Percentiles rank a stretch among this genome's conserved stretches.
Evolutionary conservation across 2,888 invertebrate species (phyloP).

Genomic region (Agrochola circellaris): DNA sequence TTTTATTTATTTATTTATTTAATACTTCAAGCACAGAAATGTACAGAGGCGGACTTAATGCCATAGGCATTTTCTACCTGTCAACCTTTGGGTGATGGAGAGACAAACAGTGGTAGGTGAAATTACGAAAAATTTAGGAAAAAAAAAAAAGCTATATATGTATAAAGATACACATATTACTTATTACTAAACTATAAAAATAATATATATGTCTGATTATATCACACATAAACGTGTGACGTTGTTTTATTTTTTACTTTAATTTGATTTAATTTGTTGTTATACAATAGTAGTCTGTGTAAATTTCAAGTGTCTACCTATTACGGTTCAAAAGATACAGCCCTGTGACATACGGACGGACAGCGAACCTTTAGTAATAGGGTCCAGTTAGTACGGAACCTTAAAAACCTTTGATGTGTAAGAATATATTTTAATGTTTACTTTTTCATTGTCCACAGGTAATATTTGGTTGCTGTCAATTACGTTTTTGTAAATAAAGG

Average conservation of each 20-base stretch:
- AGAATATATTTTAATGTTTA: conserved; percentile 43
- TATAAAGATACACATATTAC: no score
- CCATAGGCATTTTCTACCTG: no score
- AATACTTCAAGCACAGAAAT: no score
- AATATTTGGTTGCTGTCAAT: conserved; percentile 60
- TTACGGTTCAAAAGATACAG: background rate
- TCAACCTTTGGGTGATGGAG: no score
- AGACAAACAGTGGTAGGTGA: no score
- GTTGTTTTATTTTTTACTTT: background rate
- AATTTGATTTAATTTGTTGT: background rate
- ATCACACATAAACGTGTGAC: no score
- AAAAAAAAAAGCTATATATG: no score
- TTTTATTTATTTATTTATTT: no score
- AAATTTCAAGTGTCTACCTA: background rate
- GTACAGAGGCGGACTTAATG: no score
- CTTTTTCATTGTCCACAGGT: conserved; percentile 72
- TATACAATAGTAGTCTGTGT: background rate
- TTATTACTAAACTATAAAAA: no score
- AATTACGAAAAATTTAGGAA: no score
- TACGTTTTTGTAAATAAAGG: conserved; percentile 47
- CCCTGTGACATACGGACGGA: background rate
- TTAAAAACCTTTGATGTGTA: conserved; percentile 7
- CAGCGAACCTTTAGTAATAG: background rate
- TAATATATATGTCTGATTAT: no score
- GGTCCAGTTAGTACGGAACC: background rate